Percentiles rank a stretch among this genome's conserved stretches.
Evolutionary conservation across 2,888 invertebrate species (phyloP).

Genomic region (Autographa pulchrina): DNA sequence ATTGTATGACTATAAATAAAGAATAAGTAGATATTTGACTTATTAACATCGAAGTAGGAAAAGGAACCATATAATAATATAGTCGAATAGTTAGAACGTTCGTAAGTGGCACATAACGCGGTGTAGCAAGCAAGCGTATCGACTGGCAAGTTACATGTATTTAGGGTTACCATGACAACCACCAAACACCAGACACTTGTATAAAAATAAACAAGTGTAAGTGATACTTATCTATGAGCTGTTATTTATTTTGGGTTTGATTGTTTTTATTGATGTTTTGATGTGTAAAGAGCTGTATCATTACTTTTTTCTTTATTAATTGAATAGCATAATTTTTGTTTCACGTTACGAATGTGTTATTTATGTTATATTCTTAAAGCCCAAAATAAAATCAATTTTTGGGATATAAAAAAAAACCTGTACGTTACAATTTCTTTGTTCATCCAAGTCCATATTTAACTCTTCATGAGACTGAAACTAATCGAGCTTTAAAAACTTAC

Average conservation of each 20-base stretch:
- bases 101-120: constrained; percentile 77
- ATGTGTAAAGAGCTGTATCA: not conserved
- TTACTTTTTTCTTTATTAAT: not conserved
- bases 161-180: constrained; percentile 47
- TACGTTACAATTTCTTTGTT: too few relatives aligned
- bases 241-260: not conserved
- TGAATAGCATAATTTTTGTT: not conserved
- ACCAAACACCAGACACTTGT: constrained; percentile 12
- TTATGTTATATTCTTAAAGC: not conserved
- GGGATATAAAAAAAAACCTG: too few relatives aligned
- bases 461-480: not conserved
- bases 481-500: not conserved
- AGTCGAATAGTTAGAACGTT: constrained; percentile 67
- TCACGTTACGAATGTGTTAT: not conserved
- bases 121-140: constrained; percentile 77
- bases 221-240: not conserved
- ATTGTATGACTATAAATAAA: not conserved
- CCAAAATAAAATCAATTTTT: too few relatives aligned
- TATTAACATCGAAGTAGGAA: constrained; percentile 32
- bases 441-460: too few relatives aligned
- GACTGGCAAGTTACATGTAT: constrained; percentile 70
- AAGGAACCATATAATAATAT: constrained; percentile 54
- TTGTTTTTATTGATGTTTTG: not conserved
- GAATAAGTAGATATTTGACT: not conserved
- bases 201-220: constrained; percentile 3